Conservation (phyloP, 2,888 invertebrate species). For the Synergus japonicus region DNA sequence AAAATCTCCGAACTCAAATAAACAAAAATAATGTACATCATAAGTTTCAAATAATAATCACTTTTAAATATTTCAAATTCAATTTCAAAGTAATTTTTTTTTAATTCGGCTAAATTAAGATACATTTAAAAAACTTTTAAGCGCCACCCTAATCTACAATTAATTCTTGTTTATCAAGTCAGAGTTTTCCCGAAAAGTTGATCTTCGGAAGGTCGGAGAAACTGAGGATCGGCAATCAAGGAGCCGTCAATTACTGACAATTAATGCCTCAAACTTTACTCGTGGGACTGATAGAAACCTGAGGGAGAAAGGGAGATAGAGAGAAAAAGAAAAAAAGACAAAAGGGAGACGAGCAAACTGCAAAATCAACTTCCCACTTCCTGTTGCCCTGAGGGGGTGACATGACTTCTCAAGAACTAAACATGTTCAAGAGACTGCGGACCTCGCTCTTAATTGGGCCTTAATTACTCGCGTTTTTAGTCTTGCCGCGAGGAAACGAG, state of each 20-base stretch:
- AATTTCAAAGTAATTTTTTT: too few relatives aligned
- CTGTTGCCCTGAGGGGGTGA: constrained; percentile 41
- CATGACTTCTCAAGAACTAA: constrained; percentile 34
- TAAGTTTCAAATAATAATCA: background rate
- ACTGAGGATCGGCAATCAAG: constrained; percentile 35
- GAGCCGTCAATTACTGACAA: constrained; percentile 43
- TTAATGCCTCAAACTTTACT: constrained; percentile 46
- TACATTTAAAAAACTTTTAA: too few relatives aligned
- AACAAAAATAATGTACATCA: background rate
- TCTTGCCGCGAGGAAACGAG: background rate
- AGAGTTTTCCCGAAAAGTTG: background rate
- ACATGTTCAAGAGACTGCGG: constrained; percentile 19
- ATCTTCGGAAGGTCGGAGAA: background rate
- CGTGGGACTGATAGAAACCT: background rate
- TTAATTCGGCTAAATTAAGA: too few relatives aligned
- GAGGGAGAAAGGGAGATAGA: background rate
- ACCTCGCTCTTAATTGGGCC: constrained; percentile 34
- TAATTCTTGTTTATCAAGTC: background rate
- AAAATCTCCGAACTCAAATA: constrained; percentile 5
- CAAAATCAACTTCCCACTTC: constrained; percentile 41
- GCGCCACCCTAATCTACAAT: too few relatives aligned
- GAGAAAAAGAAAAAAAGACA: constrained; percentile 39
- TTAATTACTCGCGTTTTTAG: constrained; percentile 39
- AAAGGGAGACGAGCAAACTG: constrained; percentile 40
- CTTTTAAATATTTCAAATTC: background rate